A percentile compares a stretch with the other conserved stretches of the same genome.
phyloP scores from a whole-genome alignment of 2,797 vertebrate species.

The Nannoperca australis region DNA sequence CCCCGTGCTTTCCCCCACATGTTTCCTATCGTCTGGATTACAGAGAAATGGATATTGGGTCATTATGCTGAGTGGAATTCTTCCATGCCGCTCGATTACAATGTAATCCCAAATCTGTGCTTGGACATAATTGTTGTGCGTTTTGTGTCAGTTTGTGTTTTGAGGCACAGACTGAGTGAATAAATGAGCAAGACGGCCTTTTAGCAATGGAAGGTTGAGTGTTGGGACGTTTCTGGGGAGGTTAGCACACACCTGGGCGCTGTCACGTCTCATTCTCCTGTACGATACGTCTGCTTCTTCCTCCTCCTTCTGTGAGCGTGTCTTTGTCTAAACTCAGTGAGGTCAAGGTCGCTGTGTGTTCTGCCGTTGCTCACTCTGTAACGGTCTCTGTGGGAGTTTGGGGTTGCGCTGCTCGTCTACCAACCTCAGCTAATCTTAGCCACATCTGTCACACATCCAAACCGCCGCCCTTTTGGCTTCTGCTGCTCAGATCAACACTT shows the following conservation, averaged over 20 bases:
- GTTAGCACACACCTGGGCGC: conserved; percentile 8
- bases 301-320: not conserved
- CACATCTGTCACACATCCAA: conserved; percentile 60
- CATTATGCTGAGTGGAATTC: conserved; percentile 35
- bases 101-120: conserved; percentile 29
- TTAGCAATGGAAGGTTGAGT: not conserved
- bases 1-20: conserved; percentile 20
- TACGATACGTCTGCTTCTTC: conserved; percentile 2
- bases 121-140: not conserved
- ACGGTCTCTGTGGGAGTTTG: conserved; percentile 70
- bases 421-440: conserved; percentile 64
- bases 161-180: not conserved
- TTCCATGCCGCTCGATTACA: conserved; percentile 5
- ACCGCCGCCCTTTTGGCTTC: conserved; percentile 17
- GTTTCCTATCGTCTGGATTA: conserved; percentile 56
- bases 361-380: conserved; percentile 38
- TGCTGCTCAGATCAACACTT: conserved; percentile 37
- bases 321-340: conserved; percentile 20
- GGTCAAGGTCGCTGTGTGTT: conserved; percentile 54
- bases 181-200: not conserved
- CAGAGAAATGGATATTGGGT: conserved; percentile 56
- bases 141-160: conserved; percentile 14
- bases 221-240: not conserved
- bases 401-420: conserved; percentile 61
- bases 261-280: not conserved